Base-by-base conservation (phyloP, 2,888 invertebrate genomes). In the Psylliodes chrysocephalus region DNA sequence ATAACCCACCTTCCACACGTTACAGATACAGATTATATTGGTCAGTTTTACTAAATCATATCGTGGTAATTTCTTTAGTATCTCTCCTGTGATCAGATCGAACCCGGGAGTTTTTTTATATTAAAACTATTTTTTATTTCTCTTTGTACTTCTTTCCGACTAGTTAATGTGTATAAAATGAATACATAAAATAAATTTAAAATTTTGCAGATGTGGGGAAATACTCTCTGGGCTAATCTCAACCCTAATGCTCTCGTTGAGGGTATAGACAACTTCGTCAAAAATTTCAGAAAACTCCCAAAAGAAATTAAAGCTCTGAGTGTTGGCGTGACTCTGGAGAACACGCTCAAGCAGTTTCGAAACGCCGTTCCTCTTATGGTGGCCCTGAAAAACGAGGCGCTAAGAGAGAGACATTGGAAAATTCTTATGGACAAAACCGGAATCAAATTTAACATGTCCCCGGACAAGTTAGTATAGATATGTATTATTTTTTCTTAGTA, bases 341-440 rank as follows among this genome's bases (percentile, higher is more conserved):
- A 89, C n/a, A 90, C 90, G 76, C 92, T 96, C 93, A 93, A 91
- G 75, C 92, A 92, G 75, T 96, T 96, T 83, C 92, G 92, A 78
- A 89, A 89, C 69, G 90, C 93, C 0, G 91, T 96, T 1, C 95
- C 96, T 0, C 83, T 96, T 47, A 95, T 96, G 89, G 92, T 94
- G 2, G 93, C 94, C 40, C 82, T 97, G 54, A 96, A 96, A 81
- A 93, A 95, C 78, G 95, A 96, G 75, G 94, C 96, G 0, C 87
- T 97, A 81, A 85, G 95, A 7, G 93, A 94, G 71, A 86, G 96
- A 8, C 96, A 97, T 82, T 97, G 96, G 96, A 88, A 89, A 71
- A 89, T 92, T 73, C 84, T 96, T 47, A 96, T 96, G 96, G 83
- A 83, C 1, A 93, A 93, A 82, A 96, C 96, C 10, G 91, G 91